A percentile compares a stretch with the other conserved stretches of the same genome.
Evolutionary conservation across 2,797 vertebrate species (phyloP).

Genomic region (Meda fulgida): DNA sequence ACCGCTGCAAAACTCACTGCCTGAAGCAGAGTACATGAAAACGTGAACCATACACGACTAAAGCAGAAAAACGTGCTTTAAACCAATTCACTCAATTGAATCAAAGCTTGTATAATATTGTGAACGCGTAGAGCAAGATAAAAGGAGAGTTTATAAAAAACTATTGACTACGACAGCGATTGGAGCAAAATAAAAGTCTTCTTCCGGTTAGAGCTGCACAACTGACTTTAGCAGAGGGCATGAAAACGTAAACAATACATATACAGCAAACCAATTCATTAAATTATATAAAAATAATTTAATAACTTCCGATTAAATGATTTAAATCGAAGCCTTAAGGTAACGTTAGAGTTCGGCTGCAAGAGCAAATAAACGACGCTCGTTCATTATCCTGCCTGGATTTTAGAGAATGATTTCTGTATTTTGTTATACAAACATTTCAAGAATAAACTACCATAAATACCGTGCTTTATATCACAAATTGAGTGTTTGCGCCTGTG

Average conservation of each 20-base stretch:
- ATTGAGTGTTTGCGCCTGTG: neutral
- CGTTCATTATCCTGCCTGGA: neutral
- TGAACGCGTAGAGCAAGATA: neutral
- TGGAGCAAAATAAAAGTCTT: slow-evolving; percentile 16
- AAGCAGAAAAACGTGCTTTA: fast-evolving
- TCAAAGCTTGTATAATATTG: fast-evolving
- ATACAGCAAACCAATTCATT: too few species aligned
- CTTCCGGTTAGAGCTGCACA: neutral
- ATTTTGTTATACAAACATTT: neutral
- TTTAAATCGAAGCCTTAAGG: neutral
- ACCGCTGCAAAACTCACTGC: too few species aligned
- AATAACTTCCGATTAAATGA: fast-evolving
- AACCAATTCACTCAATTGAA: neutral
- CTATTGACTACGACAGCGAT: too few species aligned
- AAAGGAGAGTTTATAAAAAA: too few species aligned
- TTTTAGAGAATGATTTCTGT: fast-evolving
- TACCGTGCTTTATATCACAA: neutral
- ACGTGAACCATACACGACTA: neutral
- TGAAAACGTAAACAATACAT: neutral
- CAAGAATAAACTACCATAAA: neutral
- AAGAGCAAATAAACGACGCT: neutral
- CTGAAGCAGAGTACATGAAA: neutral
- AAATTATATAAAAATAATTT: fast-evolving
- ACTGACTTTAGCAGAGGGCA: neutral
- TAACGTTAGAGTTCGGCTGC: neutral